Evolutionary conservation across 1,140 invertebrate species (phyloP).

Genomic region (Potamilus streckersoni): DNA sequence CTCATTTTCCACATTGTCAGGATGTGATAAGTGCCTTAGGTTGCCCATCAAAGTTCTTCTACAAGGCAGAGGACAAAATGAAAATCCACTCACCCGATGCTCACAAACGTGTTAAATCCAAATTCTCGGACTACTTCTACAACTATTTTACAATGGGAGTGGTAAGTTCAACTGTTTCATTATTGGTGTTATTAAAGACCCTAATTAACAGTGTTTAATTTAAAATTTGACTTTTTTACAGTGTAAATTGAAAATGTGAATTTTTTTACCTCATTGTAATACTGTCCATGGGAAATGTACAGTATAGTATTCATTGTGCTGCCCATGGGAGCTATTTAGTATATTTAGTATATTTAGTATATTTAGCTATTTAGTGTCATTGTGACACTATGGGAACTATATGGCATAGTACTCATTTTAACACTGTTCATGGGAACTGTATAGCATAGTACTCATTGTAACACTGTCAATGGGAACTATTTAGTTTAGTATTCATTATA

Average conservation of each 20-base stretch:
- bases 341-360: too few relatives aligned
- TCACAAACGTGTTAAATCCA: conserved; percentile 80
- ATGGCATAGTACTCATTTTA: too few relatives aligned
- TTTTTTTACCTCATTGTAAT: neutral
- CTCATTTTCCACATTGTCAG: conserved; percentile 70
- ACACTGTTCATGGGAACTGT: too few relatives aligned
- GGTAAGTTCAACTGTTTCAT: conserved; percentile 72
- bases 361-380: too few relatives aligned
- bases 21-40: conserved; percentile 85
- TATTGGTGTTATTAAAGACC: neutral
- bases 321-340: too few relatives aligned
- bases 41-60: conserved; percentile 84
- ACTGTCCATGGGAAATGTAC: too few relatives aligned
- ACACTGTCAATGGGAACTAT: too few relatives aligned
- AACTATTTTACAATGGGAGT: conserved; percentile 97
- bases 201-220: neutral
- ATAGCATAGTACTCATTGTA: too few relatives aligned
- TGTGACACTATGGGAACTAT: too few relatives aligned
- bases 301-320: too few relatives aligned
- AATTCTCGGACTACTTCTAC: conserved; percentile 92
- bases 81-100: conserved; percentile 93
- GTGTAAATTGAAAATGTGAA: neutral
- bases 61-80: conserved; percentile 98
- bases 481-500: too few relatives aligned
- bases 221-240: neutral